Conservation (phyloP, 2,888 invertebrate species). For the Drosophila lacicola region DNA sequence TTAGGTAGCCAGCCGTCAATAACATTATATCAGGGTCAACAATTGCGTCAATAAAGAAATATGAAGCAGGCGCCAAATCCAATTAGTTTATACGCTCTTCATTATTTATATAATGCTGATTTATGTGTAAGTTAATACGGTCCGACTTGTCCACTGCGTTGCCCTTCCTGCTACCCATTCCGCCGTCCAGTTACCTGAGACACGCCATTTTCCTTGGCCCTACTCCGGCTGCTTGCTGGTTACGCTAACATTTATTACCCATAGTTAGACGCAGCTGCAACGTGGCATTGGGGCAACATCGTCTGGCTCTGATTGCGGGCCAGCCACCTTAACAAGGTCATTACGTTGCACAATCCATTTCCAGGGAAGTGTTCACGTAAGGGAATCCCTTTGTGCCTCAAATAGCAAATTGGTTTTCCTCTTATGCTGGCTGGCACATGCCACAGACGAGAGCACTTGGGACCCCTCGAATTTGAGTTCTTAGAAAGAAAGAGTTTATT, state of each 20-base stretch:
- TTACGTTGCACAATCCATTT: constrained; percentile 30
- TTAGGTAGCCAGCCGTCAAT: constrained; percentile 44
- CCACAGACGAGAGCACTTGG: neutral
- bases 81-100: constrained; percentile 51
- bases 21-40: constrained; percentile 32
- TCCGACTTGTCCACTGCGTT: neutral
- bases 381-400: neutral
- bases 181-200: neutral
- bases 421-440: neutral
- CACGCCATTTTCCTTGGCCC: neutral
- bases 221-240: neutral
- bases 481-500: no score
- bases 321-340: constrained; percentile 20
- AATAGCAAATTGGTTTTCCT: constrained; percentile 2
- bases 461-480: no score
- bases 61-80: constrained; percentile 55
- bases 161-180: neutral
- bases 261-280: constrained; percentile 28
- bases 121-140: constrained; percentile 51
- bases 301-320: constrained; percentile 20
- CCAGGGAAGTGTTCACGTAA: neutral
- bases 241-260: constrained; percentile 37
- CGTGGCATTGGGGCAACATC: constrained; percentile 24
- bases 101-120: constrained; percentile 41
- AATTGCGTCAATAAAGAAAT: constrained; percentile 38